phyloP scores from a whole-genome alignment of 2,888 invertebrate genomes.

The Harpalus rufipes region DNA sequence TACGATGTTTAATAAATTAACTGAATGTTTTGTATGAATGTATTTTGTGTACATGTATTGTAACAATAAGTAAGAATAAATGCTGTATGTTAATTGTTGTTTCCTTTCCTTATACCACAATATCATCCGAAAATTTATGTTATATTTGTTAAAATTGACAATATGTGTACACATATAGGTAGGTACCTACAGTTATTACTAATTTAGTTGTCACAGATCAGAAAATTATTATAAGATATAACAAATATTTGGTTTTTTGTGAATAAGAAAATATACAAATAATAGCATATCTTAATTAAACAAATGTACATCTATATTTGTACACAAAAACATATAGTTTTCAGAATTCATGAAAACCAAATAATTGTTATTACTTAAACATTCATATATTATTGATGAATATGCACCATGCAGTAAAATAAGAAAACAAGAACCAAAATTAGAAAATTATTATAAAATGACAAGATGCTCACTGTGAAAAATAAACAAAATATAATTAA shows the following conservation, averaged over 20 bases:
- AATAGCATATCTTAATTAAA: neutral
- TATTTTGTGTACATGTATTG: too few species aligned
- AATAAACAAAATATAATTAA: constrained; percentile 18
- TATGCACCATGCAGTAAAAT: constrained; percentile 70
- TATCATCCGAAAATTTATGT: too few species aligned
- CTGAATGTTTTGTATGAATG: too few species aligned
- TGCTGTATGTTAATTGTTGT: too few species aligned
- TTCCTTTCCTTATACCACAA: too few species aligned
- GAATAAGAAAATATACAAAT: neutral
- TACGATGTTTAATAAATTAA: too few species aligned
- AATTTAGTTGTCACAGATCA: constrained; percentile 11
- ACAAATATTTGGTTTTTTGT: constrained; percentile 44
- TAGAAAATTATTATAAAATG: constrained; percentile 63
- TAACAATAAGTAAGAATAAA: too few species aligned
- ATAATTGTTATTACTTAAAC: constrained; percentile 32
- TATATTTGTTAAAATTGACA: too few species aligned
- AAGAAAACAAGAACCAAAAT: constrained; percentile 68
- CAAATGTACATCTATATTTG: neutral
- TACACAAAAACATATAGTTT: neutral
- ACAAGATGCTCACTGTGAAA: constrained; percentile 65
- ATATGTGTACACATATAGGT: neutral
- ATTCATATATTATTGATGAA: constrained; percentile 66
- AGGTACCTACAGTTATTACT: neutral
- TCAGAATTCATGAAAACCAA: constrained; percentile 4
- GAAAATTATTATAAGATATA: constrained; percentile 17